Conservation (phyloP, 2,113 vertebrate genomes). For the Alligator sinensis region DNA sequence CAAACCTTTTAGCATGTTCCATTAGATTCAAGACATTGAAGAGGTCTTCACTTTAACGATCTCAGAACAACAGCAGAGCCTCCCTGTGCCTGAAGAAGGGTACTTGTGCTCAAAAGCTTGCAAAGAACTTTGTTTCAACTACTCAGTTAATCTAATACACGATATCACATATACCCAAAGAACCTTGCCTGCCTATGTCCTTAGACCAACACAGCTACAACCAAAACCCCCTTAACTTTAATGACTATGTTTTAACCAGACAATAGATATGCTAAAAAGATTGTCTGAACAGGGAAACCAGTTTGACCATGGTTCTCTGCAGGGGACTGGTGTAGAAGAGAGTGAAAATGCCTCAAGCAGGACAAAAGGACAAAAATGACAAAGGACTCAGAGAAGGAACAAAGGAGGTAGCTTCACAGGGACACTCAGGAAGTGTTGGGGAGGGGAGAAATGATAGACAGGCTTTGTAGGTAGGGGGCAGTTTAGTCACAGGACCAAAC, state of each 20-base stretch:
- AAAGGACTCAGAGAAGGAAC: no score
- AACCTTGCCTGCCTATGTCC: no score
- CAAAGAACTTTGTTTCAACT: no score
- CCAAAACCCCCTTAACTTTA: conserved; percentile 46
- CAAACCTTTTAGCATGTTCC: conserved; percentile 32
- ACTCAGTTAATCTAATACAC: no score
- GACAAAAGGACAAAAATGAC: background rate
- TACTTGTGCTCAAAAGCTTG: no score
- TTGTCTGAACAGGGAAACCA: background rate
- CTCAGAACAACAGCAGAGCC: no score
- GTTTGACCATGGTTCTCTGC: conserved; percentile 34
- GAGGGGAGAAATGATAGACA: background rate
- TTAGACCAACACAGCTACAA: no score
- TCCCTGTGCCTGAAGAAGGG: no score
- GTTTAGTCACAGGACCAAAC: no score
- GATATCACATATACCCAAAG: no score
- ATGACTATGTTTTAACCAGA: conserved; percentile 56
- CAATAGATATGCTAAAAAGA: conserved; percentile 64
- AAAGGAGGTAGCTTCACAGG: conserved; percentile 26
- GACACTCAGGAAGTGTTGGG: background rate
- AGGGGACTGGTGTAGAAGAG: conserved; percentile 38
- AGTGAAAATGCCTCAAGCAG: conserved; percentile 4
- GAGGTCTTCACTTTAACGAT: conserved; percentile 14
- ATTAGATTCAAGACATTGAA: conserved; percentile 19
- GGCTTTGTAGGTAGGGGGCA: background rate